Evolutionary conservation across 2,888 invertebrate species (phyloP), one percentile per base, ranked within the genome.

Genomic region (Harpalus rubripes): DNA sequence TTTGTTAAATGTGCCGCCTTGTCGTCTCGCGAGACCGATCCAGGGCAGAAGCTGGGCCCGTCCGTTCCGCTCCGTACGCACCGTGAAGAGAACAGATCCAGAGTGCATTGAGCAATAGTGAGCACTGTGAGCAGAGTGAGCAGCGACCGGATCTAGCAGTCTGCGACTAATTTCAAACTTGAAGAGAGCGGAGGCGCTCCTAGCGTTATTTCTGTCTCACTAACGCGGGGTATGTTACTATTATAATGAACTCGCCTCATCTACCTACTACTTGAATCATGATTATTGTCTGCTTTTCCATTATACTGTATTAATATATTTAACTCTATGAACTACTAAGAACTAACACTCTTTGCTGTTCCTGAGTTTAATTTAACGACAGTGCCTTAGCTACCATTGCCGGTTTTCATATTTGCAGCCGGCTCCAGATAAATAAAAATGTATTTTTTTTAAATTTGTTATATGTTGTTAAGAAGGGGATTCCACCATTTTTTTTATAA

Each of bases 1-100:
- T 90, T 90, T 90, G 89, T 89, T 89, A 89, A 89, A 89, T 88
- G 88, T 87, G 88, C 88, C 88, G 86, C 87, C 86, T 85, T 84
- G 85, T 81, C 78, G 68, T 88, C 88, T 87, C 88, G 85, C 85
- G 88, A 87, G 89, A 87, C 87, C 86, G 87, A 86, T 88, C 87
- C 85, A 1, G 79, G 5, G 26, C 22, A 3, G 44, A 2, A n/a
- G n/a, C 52, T 61, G 56, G 32, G 56, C 15, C 84, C 32, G n/a
- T 65, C 52, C 86, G 89, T 88, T 88, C 87, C 88, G 87, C 87
- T 86, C 86, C 86, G 87, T 87, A 87, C 85, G 86, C 87, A 87
- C 85, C 82, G 85, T 84, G 87, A 87, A 52, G 52, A 72, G 74
- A 15, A 76, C 78, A 61, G 59, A 74, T 83, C 74, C 56, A 59